Base-by-base conservation (phyloP, 1,140 invertebrate genomes). In the Trypoxylus dichotomus region DNA sequence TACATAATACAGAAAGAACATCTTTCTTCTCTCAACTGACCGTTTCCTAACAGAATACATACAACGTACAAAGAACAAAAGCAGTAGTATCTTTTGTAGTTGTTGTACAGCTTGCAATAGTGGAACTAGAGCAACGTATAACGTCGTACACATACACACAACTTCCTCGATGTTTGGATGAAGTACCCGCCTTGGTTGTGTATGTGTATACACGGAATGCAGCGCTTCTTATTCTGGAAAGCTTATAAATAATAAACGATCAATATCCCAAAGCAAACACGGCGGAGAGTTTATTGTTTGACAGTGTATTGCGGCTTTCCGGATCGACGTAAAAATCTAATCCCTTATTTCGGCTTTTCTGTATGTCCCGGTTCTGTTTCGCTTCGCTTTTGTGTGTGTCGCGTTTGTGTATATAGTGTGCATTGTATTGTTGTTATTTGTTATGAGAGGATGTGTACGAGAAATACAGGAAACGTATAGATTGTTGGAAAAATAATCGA, bases 161-260 rank as follows among this genome's bases (percentile, higher is more conserved):
- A 37, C 5, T 37, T 37, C 32, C 1, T 37, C 5, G 32, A 8
- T 37, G 32, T 37, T 37, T 37, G 32, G 10, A 37, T 8, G 32
- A 37, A 19, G 47, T n/a, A n/a, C n/a, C 15, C 47, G 19, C 7
- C 15, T 15, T 54, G 15, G 19, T 15, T 54, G 13, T 19, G 10
- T 43, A 1, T 1, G 15, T 3, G 42, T 43, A 43, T 7, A 43
- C 42, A 43, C 42, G 42, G 15, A 43, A 11, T 43, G 47, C 47
- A 54, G 19, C 13, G 15, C 15, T 2, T 29, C 60, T 68, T 68
- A 27, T 68, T 6, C 47, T 0, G 27, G 10, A n/a, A n/a, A 24
- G 60, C 21, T 68, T 68, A 68, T 68, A 68, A 68, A 68, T 68
- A 68, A 68, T 68, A 24, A 68, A 68, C 60, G 60, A 68, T 68